phyloP scores from a whole-genome alignment of 2,888 invertebrate genomes.

The Diaphora mendica region DNA sequence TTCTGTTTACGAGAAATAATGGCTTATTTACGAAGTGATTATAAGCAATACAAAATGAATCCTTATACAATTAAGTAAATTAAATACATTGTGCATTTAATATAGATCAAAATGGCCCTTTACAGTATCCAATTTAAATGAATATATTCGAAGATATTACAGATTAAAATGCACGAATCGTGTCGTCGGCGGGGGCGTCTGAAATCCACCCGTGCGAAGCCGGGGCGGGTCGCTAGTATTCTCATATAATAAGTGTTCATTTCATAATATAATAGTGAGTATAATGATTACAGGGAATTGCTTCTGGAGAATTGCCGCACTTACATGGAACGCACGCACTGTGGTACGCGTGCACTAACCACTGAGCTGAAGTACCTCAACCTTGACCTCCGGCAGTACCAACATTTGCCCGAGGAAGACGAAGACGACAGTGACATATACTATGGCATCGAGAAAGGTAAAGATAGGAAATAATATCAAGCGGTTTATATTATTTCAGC shows the following conservation, averaged over 20 bases:
- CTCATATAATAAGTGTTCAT: neutral
- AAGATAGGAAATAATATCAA: neutral
- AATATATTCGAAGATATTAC: too few species aligned
- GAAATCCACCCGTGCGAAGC: too few species aligned
- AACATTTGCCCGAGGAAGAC: conserved; percentile 87
- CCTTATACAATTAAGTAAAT: too few species aligned
- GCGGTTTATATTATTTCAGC: neutral
- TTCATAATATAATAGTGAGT: neutral
- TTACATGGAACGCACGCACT: conserved; percentile 77
- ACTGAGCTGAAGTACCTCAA: conserved; percentile 92
- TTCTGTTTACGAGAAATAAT: too few species aligned
- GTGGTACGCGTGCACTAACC: conserved; percentile 88
- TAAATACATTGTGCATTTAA: too few species aligned
- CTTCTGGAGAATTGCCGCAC: conserved; percentile 73
- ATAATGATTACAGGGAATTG: conserved; percentile 61
- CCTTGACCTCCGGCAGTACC: conserved; percentile 89
- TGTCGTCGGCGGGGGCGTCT: too few species aligned
- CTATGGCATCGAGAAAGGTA: conserved; percentile 88
- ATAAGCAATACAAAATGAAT: too few species aligned
- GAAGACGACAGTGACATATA: conserved; percentile 84
- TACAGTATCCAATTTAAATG: too few species aligned
- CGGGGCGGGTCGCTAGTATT: too few species aligned
- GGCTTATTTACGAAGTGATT: too few species aligned
- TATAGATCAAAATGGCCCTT: too few species aligned
- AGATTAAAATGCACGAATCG: too few species aligned